A percentile compares a stretch with the other conserved stretches of the same genome.
Conservation (phyloP, 2,888 invertebrate genomes). For the Rhagophthalmus giganteus region DNA sequence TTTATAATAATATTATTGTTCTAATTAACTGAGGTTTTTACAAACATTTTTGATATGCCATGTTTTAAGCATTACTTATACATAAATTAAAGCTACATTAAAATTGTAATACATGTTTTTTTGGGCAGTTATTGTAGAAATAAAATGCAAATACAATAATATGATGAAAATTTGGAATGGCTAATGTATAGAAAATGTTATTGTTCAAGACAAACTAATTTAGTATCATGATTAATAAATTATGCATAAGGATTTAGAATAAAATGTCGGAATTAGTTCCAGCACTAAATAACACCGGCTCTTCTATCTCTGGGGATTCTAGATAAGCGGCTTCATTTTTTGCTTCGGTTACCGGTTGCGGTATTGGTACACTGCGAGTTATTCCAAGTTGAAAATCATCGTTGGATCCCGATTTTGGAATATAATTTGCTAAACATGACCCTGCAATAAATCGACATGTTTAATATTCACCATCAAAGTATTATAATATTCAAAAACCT, state of each 20-base stretch:
- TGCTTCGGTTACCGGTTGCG: conserved; percentile 34
- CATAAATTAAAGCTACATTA: too few relatives aligned
- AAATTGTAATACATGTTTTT: conserved; percentile 3
- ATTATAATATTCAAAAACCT: too few relatives aligned
- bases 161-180: background rate
- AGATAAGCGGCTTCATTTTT: conserved; percentile 29
- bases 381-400: conserved; percentile 79
- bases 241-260: conserved; percentile 41
- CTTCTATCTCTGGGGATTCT: conserved; percentile 41
- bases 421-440: conserved; percentile 74
- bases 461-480: too few relatives aligned
- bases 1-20: too few relatives aligned
- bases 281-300: conserved; percentile 50
- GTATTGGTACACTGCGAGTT: conserved; percentile 61
- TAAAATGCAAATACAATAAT: conserved; percentile 1
- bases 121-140: conserved; percentile 3
- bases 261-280: conserved; percentile 53
- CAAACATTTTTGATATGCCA: too few relatives aligned
- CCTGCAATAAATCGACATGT: too few relatives aligned
- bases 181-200: too few relatives aligned
- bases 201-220: too few relatives aligned
- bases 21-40: too few relatives aligned
- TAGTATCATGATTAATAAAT: background rate
- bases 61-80: too few relatives aligned
- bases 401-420: conserved; percentile 74